A percentile compares a stretch with the other conserved stretches of the same genome.
Conservation (phyloP, 2,797 vertebrate species). For the Merluccius polli region DNA sequence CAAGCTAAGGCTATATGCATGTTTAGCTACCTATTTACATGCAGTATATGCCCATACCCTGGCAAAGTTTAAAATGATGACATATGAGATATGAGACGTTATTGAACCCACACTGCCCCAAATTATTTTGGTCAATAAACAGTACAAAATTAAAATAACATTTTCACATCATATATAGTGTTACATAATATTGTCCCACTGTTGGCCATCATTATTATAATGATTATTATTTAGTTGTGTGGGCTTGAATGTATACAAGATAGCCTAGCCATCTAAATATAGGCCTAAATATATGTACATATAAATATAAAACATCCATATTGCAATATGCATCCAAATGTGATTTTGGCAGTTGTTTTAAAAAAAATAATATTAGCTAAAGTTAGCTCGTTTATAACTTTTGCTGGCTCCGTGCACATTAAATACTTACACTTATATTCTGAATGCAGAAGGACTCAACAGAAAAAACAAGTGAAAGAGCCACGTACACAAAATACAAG, state of each 20-base stretch:
- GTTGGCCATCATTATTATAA: not conserved
- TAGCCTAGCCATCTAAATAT: not conserved
- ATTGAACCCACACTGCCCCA: not conserved
- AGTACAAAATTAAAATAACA: not conserved
- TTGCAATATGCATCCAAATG: not conserved
- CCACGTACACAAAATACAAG: no score
- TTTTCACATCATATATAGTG: not conserved
- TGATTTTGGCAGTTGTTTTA: not conserved
- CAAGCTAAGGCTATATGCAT: conserved; percentile 26
- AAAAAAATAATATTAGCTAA: no score
- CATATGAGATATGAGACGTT: not conserved
- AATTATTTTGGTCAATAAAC: not conserved
- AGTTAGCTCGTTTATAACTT: not conserved
- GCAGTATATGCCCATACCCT: conserved; percentile 7
- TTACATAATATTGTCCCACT: not conserved
- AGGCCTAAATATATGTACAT: not conserved
- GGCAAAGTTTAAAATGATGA: not conserved
- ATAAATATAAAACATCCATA: no score
- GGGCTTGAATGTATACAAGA: not conserved
- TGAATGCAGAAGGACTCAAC: no score
- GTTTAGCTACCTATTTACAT: conserved; percentile 29
- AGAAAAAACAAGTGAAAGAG: no score
- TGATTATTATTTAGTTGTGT: not conserved
- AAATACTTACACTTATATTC: not conserved
- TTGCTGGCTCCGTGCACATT: not conserved